These are phyloP conservation scores for Ceyx cyanopectus DNA, from an alignment of 2,113 vertebrate genomes.

Conservation along the genomic window DNA sequence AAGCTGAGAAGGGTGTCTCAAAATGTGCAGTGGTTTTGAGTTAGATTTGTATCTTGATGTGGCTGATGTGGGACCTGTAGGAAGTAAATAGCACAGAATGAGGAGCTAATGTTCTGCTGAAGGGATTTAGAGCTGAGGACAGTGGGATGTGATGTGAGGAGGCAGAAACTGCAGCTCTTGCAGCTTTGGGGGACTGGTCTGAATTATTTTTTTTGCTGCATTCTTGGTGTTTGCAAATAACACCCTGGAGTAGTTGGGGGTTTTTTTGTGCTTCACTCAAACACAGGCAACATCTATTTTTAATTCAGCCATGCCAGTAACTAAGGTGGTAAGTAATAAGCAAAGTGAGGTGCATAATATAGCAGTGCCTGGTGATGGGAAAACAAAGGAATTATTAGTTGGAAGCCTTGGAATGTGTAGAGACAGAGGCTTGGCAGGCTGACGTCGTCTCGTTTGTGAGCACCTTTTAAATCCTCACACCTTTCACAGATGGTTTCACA, in stretches of 20 bases:
- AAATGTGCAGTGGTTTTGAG: background rate
- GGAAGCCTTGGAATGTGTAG: background rate
- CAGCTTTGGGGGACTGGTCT: background rate
- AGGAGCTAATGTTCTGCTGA: background rate
- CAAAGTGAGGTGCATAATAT: background rate
- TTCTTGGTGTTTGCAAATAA: background rate
- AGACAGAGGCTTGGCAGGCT: background rate
- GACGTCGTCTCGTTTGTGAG: background rate
- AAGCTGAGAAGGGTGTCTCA: background rate
- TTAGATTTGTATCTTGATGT: background rate
- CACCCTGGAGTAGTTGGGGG: background rate
- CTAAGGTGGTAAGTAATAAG: background rate
- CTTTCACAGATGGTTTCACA: slow-evolving; percentile 13
- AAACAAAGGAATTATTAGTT: slow-evolving; percentile 17
- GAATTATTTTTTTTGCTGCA: background rate
- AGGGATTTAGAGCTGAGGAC: background rate
- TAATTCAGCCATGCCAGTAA: background rate
- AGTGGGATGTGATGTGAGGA: background rate
- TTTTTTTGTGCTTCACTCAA: background rate
- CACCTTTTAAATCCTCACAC: background rate
- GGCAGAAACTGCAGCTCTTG: background rate
- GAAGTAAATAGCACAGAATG: background rate
- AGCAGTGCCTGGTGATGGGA: background rate
- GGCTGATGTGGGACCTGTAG: background rate
- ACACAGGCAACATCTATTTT: background rate